Conservation (phyloP, 1,140 invertebrate species). For the Drosophila takahashii region DNA sequence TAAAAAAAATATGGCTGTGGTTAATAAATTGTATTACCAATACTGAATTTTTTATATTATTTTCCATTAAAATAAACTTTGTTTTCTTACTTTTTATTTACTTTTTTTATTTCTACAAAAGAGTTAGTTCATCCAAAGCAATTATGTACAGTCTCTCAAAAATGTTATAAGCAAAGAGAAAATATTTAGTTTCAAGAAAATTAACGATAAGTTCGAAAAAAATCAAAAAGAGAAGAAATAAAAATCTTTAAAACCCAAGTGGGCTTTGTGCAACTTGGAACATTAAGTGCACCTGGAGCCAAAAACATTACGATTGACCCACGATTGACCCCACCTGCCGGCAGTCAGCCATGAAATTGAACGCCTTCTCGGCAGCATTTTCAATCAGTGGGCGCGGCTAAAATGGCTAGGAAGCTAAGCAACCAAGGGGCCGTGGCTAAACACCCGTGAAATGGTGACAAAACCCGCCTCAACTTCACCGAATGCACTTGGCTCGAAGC, state of each 20-base stretch:
- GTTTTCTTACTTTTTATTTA: too few relatives aligned
- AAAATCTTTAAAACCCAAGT: background rate
- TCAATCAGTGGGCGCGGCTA: constrained; percentile 46
- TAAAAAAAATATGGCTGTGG: too few relatives aligned
- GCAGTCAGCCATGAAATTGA: constrained; percentile 61
- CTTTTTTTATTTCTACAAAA: too few relatives aligned
- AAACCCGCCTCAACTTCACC: constrained; percentile 30
- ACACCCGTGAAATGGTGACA: constrained; percentile 57
- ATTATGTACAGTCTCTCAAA: too few relatives aligned
- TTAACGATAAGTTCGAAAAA: background rate
- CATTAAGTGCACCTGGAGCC: constrained; percentile 1
- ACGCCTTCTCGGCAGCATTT: constrained; percentile 52
- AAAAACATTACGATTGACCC: constrained; percentile 27
- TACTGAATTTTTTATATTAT: too few relatives aligned
- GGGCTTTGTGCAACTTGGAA: background rate
- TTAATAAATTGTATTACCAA: too few relatives aligned
- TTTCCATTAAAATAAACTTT: too few relatives aligned
- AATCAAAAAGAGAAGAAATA: background rate
- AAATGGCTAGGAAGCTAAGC: background rate
- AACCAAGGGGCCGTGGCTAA: constrained; percentile 19
- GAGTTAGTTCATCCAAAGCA: too few relatives aligned
- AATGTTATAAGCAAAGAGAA: background rate
- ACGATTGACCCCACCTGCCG: constrained; percentile 39
- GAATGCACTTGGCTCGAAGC: constrained; percentile 42
- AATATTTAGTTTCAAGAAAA: background rate